Percentiles rank a stretch among this genome's conserved stretches.
Conservation (phyloP, 2,797 vertebrate species). For the Hybognathus amarus region DNA sequence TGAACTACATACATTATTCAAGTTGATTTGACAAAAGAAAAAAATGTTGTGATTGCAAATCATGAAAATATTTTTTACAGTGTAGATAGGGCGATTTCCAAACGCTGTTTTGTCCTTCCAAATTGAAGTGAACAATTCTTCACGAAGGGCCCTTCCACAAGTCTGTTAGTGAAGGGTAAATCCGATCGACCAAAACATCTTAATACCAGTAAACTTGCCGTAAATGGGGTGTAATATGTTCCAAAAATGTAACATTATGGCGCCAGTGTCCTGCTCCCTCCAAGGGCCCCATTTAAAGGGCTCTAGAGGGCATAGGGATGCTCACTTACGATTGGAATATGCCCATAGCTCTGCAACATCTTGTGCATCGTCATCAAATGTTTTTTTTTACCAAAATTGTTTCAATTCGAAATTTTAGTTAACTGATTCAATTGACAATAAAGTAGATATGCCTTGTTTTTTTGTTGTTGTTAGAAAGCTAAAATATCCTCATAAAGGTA, state of each 20-base stretch:
- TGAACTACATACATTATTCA: too few relatives aligned
- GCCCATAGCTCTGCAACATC: not conserved
- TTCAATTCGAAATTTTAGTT: constrained; percentile 5
- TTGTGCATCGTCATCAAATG: not conserved
- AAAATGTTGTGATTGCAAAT: too few relatives aligned
- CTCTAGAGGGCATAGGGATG: not conserved
- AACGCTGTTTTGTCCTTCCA: not conserved
- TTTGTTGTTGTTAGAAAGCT: not conserved
- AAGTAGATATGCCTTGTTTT: not conserved
- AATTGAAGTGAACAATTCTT: not conserved
- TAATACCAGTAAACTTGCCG: not conserved
- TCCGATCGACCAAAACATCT: not conserved
- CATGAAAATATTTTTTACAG: too few relatives aligned
- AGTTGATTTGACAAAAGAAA: too few relatives aligned
- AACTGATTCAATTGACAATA: not conserved
- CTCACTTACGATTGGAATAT: not conserved
- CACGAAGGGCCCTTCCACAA: too few relatives aligned
- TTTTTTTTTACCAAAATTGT: too few relatives aligned
- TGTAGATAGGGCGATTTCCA: not conserved
- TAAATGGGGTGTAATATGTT: not conserved
- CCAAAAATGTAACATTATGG: not conserved
- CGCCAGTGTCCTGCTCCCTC: not conserved
- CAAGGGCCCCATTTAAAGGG: not conserved
- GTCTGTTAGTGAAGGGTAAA: too few relatives aligned
- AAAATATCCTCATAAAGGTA: not conserved